Base-by-base conservation (phyloP, 2,797 vertebrate genomes). In the Ataeniobius toweri region DNA sequence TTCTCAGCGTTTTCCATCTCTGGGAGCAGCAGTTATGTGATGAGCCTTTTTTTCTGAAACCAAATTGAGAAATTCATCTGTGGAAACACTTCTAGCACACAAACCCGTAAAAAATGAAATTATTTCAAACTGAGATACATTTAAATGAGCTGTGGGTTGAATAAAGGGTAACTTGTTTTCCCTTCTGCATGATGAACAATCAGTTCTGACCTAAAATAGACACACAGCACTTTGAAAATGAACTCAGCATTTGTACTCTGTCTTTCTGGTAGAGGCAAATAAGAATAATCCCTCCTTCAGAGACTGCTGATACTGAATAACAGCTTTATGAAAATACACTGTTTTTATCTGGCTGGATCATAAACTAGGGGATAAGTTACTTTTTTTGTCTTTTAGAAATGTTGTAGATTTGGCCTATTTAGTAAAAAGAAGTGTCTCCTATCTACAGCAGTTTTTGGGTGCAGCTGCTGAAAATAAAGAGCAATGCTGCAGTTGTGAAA, bases 271-370 rank as follows among this genome's bases (percentile, higher is more conserved):
- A 90, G 85, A 83, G 56, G 76, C 4, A 26, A 73, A 76, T 61
- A 80, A 81, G 74, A 87, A 81, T 90, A 85, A 88, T 88, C 83
- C 80, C 71, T 69, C 85, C 90, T 83, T 84, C 79, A 85, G 90
- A 89, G 89, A 88, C 68, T 44, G 28, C 77, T 87, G 80, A 90
- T 82, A 81, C 83, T 46, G 78, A 83, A 89, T 84, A 85, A 82
- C 75, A 77, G 81, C 85, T 82, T 88, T 59, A 86, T 61, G 76
- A 75, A 86, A 86, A 84, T 44, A 77, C 63, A 61, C 46, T 26
- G 28, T 46, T 80, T 68, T 87, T 79, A 88, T 88, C 89, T 79
- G 65, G 65, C 71, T 73, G 72, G 55, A 85, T 86, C 79, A 81
- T 39, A 87, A 80, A 89, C 58, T 81, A 46, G 44, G 50, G 28